Percentiles rank a stretch among this genome's conserved stretches.
phyloP scores from a whole-genome alignment of 2,113 vertebrate genomes.

The Cryptotis parvus region DNA sequence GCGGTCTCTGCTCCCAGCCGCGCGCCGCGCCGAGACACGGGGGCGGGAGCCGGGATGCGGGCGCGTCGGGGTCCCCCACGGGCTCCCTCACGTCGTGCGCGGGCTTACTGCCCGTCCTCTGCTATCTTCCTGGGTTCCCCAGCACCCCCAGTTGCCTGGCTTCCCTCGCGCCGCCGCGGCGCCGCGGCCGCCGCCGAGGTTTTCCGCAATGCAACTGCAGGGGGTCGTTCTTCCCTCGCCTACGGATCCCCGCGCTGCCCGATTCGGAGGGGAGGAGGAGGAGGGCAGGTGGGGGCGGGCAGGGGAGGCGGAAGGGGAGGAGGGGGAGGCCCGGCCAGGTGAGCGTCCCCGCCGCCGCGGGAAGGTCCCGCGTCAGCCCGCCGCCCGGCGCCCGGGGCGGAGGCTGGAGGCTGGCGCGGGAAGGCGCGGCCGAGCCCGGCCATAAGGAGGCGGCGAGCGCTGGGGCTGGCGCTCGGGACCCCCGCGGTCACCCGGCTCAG shows the following conservation, averaged over 20 bases:
- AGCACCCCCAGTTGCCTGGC: constrained; percentile 54
- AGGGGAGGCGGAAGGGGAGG: background rate
- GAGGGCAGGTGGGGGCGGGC: constrained; percentile 44
- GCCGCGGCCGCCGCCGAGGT: constrained; percentile 60
- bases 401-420: background rate
- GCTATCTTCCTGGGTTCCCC: constrained; percentile 53
- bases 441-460: background rate
- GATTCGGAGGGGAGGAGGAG: background rate
- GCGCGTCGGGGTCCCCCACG: background rate
- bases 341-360: background rate
- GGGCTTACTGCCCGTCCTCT: background rate
- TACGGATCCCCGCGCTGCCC: constrained; percentile 66
- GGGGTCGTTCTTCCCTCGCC: constrained; percentile 84
- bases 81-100: constrained; percentile 35
- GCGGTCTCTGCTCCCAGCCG: background rate
- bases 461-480: background rate
- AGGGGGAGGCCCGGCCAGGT: constrained; percentile 39
- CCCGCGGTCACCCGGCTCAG: background rate
- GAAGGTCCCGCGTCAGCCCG: background rate
- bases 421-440: background rate
- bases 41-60: background rate
- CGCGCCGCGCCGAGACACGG: background rate
- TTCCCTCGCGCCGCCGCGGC: constrained; percentile 61
- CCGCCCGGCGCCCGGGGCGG: background rate
- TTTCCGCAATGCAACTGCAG: constrained; percentile 84